Evolutionary conservation across 2,888 invertebrate genomes (phyloP), one percentile per base, ranked within the genome.

Genomic region (Alloscopus bannaensis): DNA sequence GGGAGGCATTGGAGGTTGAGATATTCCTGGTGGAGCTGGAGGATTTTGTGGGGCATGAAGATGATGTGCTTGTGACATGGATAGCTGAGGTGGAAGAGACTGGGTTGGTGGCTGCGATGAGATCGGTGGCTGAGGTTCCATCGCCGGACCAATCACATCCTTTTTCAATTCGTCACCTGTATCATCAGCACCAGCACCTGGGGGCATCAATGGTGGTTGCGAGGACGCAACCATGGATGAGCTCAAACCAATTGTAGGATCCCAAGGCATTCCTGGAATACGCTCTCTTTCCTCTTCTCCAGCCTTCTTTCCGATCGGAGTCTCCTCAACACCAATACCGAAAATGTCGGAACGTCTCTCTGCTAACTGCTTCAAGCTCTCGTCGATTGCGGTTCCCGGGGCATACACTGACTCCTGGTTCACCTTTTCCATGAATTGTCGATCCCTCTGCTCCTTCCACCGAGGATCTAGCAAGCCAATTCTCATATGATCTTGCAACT

Each of bases 271-370:
- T 22, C 86, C 86, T 0, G 86, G 86, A 52, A 85, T 75, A 60
- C 86, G 81, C 57, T 87, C 87, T 60, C 83, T 82, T 57, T 87
- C 87, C 86, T 95, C 94, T 88, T 96, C 96, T 1, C 96, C 96
- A 81, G 98, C 94, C 90, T 99, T 99, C 90, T 98, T 98, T 90
- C 99, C 99, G 88, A 99, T 99, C 26, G 96, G 96, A 0, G 99
- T 98, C 91, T 99, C 99, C 88, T 99, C 98, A 88, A 96, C 96
- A 76, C 99, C 99, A 81, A 97, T 95, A 89, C 99, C 99, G 90
- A 99, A 99, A 89, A 99, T 99, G 91, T 99, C 99, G 0, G 99
- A 99, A 93, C 99, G 97, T 85, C 99, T 92, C 88, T 99, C 99
- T 0, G 99, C 99, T 87, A 99, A 90, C 88, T 96, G 94, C 88